Percentiles rank a stretch among this genome's conserved stretches.
phyloP scores from a whole-genome alignment of 2,888 invertebrate genomes.

The Endotricha flammealis region DNA sequence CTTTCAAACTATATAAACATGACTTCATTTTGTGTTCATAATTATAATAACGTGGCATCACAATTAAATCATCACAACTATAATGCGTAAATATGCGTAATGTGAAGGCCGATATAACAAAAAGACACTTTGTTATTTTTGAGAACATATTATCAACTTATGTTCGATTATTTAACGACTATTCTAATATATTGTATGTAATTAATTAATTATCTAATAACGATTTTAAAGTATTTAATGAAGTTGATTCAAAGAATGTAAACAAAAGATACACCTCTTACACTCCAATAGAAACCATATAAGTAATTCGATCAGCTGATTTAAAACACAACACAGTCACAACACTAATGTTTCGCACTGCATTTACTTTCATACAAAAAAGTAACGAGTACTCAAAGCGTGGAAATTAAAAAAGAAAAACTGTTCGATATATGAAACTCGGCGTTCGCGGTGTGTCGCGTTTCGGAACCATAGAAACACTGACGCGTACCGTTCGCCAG shows the following conservation, averaged over 20 bases:
- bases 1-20: too few relatives aligned
- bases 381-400: conserved; percentile 37
- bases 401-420: conserved; percentile 21
- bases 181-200: too few relatives aligned
- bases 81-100: too few relatives aligned
- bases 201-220: too few relatives aligned
- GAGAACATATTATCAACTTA: too few relatives aligned
- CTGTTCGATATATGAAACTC: conserved; percentile 35
- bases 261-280: conserved; percentile 16
- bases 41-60: too few relatives aligned
- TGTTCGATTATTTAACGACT: too few relatives aligned
- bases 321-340: conserved; percentile 36
- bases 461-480: conserved; percentile 63
- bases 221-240: too few relatives aligned
- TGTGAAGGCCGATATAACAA: too few relatives aligned
- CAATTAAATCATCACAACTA: too few relatives aligned
- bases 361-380: conserved; percentile 53
- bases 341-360: conserved; percentile 28
- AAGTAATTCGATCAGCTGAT: conserved; percentile 41
- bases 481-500: conserved; percentile 40
- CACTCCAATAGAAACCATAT: conserved; percentile 42
- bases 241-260: conserved; percentile 16
- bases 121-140: too few relatives aligned
- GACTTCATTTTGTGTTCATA: too few relatives aligned
- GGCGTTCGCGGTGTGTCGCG: conserved; percentile 50